phyloP scores from a whole-genome alignment of 2,888 invertebrate genomes.

The Agriopis aurantiaria region DNA sequence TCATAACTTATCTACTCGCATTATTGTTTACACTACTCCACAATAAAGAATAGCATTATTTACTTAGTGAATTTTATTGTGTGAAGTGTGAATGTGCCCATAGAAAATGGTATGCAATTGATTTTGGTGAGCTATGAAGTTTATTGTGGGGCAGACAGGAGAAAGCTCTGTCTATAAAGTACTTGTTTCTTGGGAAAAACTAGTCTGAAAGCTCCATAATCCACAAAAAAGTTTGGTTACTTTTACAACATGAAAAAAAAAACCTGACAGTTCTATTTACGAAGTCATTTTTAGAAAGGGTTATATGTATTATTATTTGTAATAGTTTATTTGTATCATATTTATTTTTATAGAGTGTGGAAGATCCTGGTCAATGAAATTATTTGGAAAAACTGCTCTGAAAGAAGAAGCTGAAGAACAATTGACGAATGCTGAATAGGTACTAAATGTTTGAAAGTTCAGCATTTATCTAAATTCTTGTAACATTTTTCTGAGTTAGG shows the following conservation, averaged over 20 bases:
- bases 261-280: conserved; percentile 48
- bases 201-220: not conserved
- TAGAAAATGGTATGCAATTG: too few species aligned
- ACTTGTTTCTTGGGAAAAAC: not conserved
- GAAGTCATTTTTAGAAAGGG: conserved; percentile 25
- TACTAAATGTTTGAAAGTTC: not conserved
- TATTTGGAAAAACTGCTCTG: not conserved
- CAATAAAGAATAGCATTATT: too few species aligned
- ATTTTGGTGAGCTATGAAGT: too few species aligned
- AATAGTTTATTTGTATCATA: not conserved
- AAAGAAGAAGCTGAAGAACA: not conserved
- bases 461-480: not conserved
- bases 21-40: too few species aligned
- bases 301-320: not conserved
- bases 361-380: not conserved
- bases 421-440: conserved; percentile 14
- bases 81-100: too few species aligned
- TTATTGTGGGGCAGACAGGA: too few species aligned
- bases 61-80: too few species aligned
- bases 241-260: conserved; percentile 6
- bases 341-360: not conserved
- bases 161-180: too few species aligned
- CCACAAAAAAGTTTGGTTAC: not conserved
- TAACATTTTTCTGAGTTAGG: not conserved
- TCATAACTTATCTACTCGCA: too few species aligned